Percentiles rank a stretch among this genome's conserved stretches.
Evolutionary conservation across 2,113 vertebrate species (phyloP).

Genomic region (Dryoscopus gambensis): DNA sequence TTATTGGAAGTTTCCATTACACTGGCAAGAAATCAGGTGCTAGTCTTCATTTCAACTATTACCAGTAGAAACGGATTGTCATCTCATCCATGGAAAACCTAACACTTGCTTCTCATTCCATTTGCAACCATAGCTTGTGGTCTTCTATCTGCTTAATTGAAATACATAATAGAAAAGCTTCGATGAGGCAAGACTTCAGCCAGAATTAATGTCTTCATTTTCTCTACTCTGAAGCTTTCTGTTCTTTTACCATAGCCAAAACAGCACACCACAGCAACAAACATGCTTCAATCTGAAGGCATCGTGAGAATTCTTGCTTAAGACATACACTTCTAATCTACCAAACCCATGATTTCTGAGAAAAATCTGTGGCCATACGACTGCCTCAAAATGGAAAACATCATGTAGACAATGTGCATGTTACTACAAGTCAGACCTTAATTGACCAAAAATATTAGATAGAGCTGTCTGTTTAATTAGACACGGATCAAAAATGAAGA

Average conservation of each 20-base stretch:
- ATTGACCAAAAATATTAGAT: neutral
- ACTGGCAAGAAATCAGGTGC: neutral
- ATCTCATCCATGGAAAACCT: neutral
- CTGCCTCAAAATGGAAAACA: neutral
- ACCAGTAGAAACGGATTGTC: neutral
- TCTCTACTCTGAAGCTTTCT: neutral
- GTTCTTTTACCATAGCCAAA: neutral
- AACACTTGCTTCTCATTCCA: neutral
- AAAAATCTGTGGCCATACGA: neutral
- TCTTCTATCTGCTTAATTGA: neutral
- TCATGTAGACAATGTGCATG: neutral
- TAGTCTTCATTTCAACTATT: neutral
- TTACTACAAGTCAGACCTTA: conserved; percentile 12
- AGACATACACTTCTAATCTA: neutral
- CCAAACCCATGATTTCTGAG: neutral
- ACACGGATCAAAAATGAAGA: neutral
- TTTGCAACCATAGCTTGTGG: neutral
- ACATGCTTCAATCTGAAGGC: neutral
- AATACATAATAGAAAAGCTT: neutral
- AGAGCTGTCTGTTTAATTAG: conserved; percentile 32
- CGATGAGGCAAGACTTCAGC: neutral
- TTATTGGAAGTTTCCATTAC: neutral
- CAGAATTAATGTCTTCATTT: neutral
- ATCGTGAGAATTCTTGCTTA: neutral
- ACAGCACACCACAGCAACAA: neutral